Evolutionary conservation across 2,113 vertebrate species (phyloP), one percentile per base, ranked within the genome.

Genomic region (Stigmatopora argus): DNA sequence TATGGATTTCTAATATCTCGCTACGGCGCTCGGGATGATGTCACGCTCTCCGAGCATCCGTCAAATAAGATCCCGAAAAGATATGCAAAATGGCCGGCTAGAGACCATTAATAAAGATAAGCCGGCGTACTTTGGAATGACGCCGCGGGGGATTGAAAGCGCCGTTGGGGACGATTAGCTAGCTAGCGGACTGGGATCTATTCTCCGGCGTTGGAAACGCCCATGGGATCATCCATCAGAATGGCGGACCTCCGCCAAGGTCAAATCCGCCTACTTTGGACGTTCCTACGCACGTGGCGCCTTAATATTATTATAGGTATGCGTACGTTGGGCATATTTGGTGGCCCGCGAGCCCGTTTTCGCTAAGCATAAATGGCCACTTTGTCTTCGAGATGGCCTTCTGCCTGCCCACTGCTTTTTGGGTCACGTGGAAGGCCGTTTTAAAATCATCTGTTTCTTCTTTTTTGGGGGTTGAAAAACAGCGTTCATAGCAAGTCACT

Each of bases 1-100:
- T 86, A 88, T 89, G 72, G 85, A 86, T 88, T 86, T 88, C 82
- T 88, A 83, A 85, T 89, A 85, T 84, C 77, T 80, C 73, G 82
- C 77, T 83, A 86, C 80, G 84, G 77, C 79, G 74, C 74, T 80
- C 82, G 73, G 65, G 73, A 79, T 82, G 81, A 86, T 83, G 82
- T 82, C 80, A 84, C 79, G 74, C 77, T 77, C 77, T 74, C 79
- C 73, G 75, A 85, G 81, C 79, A 79, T 71, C 80, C 75, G 83
- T 82, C 70, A 81, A 78, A 79, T 74, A 76, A 53, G 70, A 64
- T 72, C 74, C 78, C 77, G 1, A 55, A 45, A 70, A 71, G 75
- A 84, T 73, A 82, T 81, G 81, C 77, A 78, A 75, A 71, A 80
- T 67, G 66, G 71, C 62, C 69, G 59, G 73, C 65, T 64, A 52